Percentiles rank a stretch among this genome's conserved stretches.
Evolutionary conservation across 2,797 vertebrate genomes (phyloP).

Genomic region (Premnoplex brunnescens): DNA sequence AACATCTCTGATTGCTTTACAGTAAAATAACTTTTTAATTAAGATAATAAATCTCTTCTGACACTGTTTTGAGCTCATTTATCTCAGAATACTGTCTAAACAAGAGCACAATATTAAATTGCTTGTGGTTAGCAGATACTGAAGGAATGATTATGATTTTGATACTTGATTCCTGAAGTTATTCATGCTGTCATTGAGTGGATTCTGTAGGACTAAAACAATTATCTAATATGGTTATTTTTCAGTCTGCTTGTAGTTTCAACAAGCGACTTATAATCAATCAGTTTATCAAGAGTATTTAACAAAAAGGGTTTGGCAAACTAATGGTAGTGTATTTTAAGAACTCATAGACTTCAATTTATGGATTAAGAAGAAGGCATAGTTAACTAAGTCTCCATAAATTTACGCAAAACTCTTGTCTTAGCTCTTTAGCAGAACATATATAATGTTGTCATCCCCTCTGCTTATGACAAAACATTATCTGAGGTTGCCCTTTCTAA

Average conservation of each 20-base stretch:
- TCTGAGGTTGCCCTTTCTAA: neutral
- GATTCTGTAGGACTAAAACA: neutral
- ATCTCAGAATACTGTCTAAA: neutral
- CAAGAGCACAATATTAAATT: neutral
- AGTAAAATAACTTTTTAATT: neutral
- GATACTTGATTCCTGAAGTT: neutral
- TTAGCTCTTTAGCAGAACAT: neutral
- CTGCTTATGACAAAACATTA: neutral
- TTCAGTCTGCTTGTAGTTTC: neutral
- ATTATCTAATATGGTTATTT: neutral
- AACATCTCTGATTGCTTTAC: neutral
- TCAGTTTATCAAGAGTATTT: neutral
- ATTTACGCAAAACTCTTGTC: neutral
- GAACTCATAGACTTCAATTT: neutral
- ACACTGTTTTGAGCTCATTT: neutral
- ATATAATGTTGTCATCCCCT: neutral
- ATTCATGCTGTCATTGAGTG: neutral
- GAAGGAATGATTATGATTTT: neutral
- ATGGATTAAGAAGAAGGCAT: neutral
- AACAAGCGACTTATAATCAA: neutral
- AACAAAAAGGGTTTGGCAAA: neutral
- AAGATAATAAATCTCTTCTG: neutral
- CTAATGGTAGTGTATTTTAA: neutral
- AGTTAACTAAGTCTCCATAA: neutral
- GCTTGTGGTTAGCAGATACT: neutral